Conservation (phyloP, 1,140 invertebrate species). For the Bombus picipes region DNA sequence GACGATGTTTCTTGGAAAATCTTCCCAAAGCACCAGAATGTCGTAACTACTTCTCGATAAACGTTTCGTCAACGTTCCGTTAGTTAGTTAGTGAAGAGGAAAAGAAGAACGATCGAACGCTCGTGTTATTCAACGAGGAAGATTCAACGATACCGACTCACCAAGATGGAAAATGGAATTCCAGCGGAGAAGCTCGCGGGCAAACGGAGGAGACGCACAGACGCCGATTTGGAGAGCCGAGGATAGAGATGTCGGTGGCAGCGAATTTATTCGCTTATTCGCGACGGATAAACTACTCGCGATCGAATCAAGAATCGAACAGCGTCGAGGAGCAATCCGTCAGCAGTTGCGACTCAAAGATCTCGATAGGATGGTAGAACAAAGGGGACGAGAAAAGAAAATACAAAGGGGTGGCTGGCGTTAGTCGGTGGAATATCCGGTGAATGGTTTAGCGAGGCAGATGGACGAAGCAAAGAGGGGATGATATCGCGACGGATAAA, state of each 20-base stretch:
- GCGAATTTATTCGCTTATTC: too few relatives aligned
- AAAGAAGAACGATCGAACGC: not conserved
- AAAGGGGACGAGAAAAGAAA: not conserved
- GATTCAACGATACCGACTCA: too few relatives aligned
- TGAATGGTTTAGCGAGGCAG: not conserved
- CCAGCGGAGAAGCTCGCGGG: not conserved
- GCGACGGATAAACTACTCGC: not conserved
- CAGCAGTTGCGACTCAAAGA: not conserved
- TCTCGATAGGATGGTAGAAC: not conserved
- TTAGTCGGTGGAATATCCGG: too few relatives aligned
- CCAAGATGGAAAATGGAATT: not conserved
- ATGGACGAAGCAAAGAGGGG: too few relatives aligned
- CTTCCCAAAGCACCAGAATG: not conserved
- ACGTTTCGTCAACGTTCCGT: not conserved
- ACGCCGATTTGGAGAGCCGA: too few relatives aligned
- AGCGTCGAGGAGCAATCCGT: not conserved
- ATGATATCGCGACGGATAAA: conserved; percentile 4
- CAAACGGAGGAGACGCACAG: not conserved
- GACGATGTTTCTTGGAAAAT: not conserved
- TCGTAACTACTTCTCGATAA: not conserved
- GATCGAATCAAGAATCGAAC: conserved; percentile 10
- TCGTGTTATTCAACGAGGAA: not conserved
- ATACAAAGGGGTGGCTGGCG: too few relatives aligned
- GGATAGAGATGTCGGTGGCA: not conserved
- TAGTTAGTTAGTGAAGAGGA: too few relatives aligned